phyloP scores from a whole-genome alignment of 2,797 vertebrate species.

The Betta splendens region DNA sequence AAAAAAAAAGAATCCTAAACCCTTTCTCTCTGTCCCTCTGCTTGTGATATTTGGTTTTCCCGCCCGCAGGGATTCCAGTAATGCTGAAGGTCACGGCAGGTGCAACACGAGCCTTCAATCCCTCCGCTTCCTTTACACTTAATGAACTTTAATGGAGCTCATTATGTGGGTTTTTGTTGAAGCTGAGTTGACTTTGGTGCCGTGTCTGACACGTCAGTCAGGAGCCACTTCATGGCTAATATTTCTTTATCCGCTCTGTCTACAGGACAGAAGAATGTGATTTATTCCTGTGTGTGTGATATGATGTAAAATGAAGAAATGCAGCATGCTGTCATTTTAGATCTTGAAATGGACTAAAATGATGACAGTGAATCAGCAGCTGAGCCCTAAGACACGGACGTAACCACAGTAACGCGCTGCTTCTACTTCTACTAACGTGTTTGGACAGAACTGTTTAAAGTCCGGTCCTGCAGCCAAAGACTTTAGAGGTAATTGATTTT shows the following conservation, averaged over 20 bases:
- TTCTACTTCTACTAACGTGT: not conserved
- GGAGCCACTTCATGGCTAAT: not conserved
- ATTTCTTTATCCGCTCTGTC: not conserved
- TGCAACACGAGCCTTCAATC: constrained; percentile 2
- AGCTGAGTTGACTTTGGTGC: not conserved
- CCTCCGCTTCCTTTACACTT: not conserved
- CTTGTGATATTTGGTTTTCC: constrained; percentile 29
- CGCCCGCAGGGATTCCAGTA: constrained; percentile 6
- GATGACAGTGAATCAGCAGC: not conserved
- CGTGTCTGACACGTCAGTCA: not conserved
- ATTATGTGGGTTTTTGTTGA: constrained; percentile 3
- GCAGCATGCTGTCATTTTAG: not conserved
- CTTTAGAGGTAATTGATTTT: constrained; percentile 10
- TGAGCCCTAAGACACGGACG: constrained; percentile 1
- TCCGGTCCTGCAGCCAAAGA: not conserved
- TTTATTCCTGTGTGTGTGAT: not conserved
- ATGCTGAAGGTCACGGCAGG: constrained; percentile 3
- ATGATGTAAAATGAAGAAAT: constrained; percentile 7
- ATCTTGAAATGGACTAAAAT: not conserved
- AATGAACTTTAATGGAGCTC: constrained; percentile 1
- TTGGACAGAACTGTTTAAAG: not conserved
- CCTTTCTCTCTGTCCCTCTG: not conserved
- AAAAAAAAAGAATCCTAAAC: constrained; percentile 27
- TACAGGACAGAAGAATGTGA: not conserved
- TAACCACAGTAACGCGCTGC: not conserved